Base-by-base conservation (phyloP, 2,888 invertebrate species). In the Microctonus brassicae region DNA sequence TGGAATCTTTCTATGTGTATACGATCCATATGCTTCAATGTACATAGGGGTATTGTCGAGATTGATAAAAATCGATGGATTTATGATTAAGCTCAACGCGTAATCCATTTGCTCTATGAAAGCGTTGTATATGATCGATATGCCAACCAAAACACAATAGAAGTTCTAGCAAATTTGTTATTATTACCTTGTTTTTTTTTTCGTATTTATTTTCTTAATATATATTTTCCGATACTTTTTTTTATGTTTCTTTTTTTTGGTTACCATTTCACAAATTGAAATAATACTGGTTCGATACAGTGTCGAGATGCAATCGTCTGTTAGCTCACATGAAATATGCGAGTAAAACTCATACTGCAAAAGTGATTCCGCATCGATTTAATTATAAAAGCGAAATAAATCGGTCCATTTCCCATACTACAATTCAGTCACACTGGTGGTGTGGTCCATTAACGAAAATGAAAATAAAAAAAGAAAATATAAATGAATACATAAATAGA, bases 371-470 rank as follows among this genome's bases (percentile, higher is more conserved):
- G 34, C 36, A 20, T 17, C 36, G 22, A 62, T 39, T 42, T 42
- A 62, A 62, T 47, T 62, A 62, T 62, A 26, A 36, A 42, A 29
- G 26, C 11, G 22, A 33, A 13, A 62, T 62, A 39, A 42, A 62
- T 62, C 24, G 36, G 42, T 22, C 13, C 24, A n/a, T 13, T 11
- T 17, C 60, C 17, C 10, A 9, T 20, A 60, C 17, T 17, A 20
- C 17, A n/a, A 6, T 47, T 1, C 17, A 20, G 29, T 24, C 13
- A 13, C 10, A 13, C 10, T 29, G 5, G 17, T 7, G 17, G 17
- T 47, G 17, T 20, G 42, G 47, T 47, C 47, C 47, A 47, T 47
- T 17, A 20, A 17, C 17, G 2, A n/a, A 47, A 47, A 47, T 47
- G 47, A 17, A 17, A 47, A 7, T 5, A 7, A 47, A 47, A 42